phyloP scores from a whole-genome alignment of 2,888 invertebrate species.

The Monopis laevigella region DNA sequence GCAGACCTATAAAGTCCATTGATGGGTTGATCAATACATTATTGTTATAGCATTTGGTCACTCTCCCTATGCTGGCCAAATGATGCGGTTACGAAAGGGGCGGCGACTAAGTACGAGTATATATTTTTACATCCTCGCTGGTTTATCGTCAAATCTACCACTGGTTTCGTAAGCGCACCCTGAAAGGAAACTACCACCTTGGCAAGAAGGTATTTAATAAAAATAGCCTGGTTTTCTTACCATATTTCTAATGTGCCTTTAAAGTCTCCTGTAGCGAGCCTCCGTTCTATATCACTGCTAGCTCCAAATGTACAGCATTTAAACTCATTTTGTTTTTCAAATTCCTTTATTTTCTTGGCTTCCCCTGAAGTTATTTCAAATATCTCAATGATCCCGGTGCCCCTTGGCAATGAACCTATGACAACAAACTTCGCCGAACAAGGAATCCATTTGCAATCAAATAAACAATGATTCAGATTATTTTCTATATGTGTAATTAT shows the following conservation, averaged over 20 bases:
- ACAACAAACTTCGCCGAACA: slow-evolving; percentile 92
- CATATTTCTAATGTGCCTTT: slow-evolving; percentile 85
- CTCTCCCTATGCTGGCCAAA: no score
- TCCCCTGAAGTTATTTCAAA: slow-evolving; percentile 82
- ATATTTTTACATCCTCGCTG: no score
- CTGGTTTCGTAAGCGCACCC: no score
- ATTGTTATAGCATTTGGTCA: no score
- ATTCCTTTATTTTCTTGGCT: slow-evolving; percentile 72
- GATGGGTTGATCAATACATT: no score
- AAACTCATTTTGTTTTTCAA: slow-evolving; percentile 83
- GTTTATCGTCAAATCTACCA: no score
- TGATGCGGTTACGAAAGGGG: no score
- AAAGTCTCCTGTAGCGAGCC: slow-evolving; percentile 92
- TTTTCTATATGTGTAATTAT: slow-evolving; percentile 89
- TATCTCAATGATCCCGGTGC: slow-evolving; percentile 85
- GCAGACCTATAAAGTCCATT: no score
- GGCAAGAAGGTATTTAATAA: no score
- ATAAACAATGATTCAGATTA: slow-evolving; percentile 83
- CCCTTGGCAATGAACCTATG: slow-evolving; percentile 85
- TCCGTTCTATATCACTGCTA: slow-evolving; percentile 79
- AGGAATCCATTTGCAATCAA: slow-evolving; percentile 96
- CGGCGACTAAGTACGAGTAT: no score
- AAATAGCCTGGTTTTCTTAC: no score
- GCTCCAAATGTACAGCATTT: slow-evolving; percentile 96
- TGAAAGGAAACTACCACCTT: no score